A percentile compares a stretch with the other conserved stretches of the same genome.
phyloP scores from a whole-genome alignment of 2,888 invertebrate genomes.

The Caenorhabditis afra region DNA sequence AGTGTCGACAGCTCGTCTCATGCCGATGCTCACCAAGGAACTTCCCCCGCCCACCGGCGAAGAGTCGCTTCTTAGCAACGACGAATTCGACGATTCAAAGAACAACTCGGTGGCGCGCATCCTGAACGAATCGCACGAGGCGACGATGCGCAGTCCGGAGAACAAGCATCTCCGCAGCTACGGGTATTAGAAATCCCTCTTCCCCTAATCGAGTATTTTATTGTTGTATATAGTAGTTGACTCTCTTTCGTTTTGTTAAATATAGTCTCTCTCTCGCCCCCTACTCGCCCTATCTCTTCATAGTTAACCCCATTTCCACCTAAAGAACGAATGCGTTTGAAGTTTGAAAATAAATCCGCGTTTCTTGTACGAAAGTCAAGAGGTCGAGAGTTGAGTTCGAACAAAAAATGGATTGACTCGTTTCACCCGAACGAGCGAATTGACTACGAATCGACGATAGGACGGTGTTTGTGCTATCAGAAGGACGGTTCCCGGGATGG shows the following conservation, averaged over 20 bases:
- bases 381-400: neutral
- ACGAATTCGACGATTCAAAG: slow-evolving; percentile 49
- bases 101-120: slow-evolving; percentile 53
- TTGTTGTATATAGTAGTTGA: slow-evolving; percentile 24
- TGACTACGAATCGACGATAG: slow-evolving; percentile 15
- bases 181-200: slow-evolving; percentile 29
- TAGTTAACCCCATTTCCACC: neutral
- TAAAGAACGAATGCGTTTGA: neutral
- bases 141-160: slow-evolving; percentile 48
- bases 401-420: slow-evolving; percentile 7
- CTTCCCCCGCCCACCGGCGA: slow-evolving; percentile 27
- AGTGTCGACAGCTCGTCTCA: slow-evolving; percentile 53
- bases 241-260: neutral
- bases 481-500: slow-evolving; percentile 34
- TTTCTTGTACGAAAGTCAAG: neutral
- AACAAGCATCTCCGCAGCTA: slow-evolving; percentile 52
- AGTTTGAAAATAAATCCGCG: neutral
- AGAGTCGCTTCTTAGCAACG: slow-evolving; percentile 33
- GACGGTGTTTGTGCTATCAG: slow-evolving; percentile 26
- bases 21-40: slow-evolving; percentile 44
- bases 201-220: slow-evolving; percentile 12
- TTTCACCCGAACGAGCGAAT: neutral
- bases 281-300: neutral
- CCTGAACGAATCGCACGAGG: slow-evolving; percentile 54
- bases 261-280: neutral